A percentile compares a stretch with the other conserved stretches of the same genome.
These are phyloP conservation scores for Xiphophorus birchmanni DNA, from an alignment of 2,797 vertebrate genomes.

Conservation along the genomic window DNA sequence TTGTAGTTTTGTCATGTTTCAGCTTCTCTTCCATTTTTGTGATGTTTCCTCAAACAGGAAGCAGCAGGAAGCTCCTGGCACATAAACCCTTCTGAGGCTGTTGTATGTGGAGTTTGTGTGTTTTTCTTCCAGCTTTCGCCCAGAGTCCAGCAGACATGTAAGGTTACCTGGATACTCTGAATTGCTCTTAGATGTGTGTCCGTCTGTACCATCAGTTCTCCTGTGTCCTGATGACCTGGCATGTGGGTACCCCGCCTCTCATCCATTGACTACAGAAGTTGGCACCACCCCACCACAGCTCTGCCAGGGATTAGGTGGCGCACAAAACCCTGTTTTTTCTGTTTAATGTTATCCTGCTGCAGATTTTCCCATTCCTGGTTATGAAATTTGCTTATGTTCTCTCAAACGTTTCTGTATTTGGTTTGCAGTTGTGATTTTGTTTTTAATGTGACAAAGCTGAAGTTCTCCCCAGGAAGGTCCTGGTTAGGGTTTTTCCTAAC, in stretches of 20 bases:
- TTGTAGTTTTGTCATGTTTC: not conserved
- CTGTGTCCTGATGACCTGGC: not conserved
- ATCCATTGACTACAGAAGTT: not conserved
- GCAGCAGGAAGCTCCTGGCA: not conserved
- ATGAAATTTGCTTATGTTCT: not conserved
- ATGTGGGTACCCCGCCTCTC: not conserved
- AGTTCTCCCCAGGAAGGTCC: not conserved
- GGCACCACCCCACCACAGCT: not conserved
- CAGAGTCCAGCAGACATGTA: not conserved
- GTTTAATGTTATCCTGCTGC: not conserved
- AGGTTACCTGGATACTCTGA: not conserved
- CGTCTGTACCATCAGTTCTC: not conserved
- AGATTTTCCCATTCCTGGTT: not conserved
- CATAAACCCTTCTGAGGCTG: not conserved
- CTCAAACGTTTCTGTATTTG: not conserved
- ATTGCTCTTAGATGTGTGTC: not conserved
- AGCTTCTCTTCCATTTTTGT: not conserved
- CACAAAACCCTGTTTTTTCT: not conserved
- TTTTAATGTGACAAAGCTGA: not conserved
- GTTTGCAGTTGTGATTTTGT: not conserved
- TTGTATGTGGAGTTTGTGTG: not conserved
- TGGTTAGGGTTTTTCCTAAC: too few species aligned
- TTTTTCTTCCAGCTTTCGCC: not conserved
- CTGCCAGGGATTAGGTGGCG: not conserved
- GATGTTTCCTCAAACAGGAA: not conserved